phyloP scores from a whole-genome alignment of 2,113 vertebrate genomes.

The Lophura nycthemera region DNA sequence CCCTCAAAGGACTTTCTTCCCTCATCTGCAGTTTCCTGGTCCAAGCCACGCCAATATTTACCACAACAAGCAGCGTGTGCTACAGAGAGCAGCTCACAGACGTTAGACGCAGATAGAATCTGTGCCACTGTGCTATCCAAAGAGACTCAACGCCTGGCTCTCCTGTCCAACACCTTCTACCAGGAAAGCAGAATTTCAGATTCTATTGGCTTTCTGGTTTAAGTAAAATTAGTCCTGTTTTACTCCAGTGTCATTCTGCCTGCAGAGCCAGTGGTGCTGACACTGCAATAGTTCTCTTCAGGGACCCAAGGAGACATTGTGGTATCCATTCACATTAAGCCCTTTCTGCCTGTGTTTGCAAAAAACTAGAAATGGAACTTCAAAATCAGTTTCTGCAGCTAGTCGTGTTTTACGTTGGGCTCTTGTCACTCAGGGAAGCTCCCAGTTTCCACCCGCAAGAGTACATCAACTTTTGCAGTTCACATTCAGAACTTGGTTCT shows the following conservation, averaged over 20 bases:
- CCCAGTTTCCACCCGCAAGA: not conserved
- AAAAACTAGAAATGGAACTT: not conserved
- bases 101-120: not conserved
- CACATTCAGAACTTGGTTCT: not conserved
- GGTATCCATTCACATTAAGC: not conserved
- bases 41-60: not conserved
- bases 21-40: not conserved
- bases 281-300: not conserved
- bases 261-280: not conserved
- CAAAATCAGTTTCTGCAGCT: not conserved
- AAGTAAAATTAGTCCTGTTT: not conserved
- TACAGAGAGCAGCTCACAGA: not conserved
- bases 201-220: not conserved
- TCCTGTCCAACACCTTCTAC: not conserved
- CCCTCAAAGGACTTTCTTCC: not conserved
- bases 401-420: not conserved
- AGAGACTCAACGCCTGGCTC: accelerated
- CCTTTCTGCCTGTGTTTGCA: not conserved
- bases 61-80: not conserved
- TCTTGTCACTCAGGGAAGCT: not conserved
- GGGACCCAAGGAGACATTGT: not conserved
- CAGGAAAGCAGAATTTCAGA: not conserved
- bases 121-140: not conserved
- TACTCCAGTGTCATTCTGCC: not conserved
- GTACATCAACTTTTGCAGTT: not conserved